Evolutionary conservation across 2,888 invertebrate genomes (phyloP).

Genomic region (Cynaeus angustus): DNA sequence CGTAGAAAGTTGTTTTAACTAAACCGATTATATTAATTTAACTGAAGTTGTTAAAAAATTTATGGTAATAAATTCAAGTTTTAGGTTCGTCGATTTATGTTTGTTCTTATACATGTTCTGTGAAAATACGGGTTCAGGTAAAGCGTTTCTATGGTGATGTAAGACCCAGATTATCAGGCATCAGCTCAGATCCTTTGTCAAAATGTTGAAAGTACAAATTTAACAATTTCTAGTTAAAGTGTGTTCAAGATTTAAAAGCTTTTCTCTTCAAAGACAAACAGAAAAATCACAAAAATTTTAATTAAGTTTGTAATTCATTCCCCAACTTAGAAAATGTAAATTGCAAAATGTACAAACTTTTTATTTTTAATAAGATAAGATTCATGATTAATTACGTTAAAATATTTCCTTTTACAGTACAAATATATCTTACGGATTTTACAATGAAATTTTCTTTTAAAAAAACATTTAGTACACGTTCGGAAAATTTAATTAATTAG

Average conservation of each 20-base stretch:
- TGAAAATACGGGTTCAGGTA: constrained; percentile 23
- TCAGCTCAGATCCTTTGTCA: constrained; percentile 9
- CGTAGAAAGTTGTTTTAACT: too few relatives aligned
- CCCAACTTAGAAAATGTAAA: too few relatives aligned
- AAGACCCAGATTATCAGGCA: constrained; percentile 23
- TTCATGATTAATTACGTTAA: not conserved
- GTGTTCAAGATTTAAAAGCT: not conserved
- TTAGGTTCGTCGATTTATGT: constrained; percentile 5
- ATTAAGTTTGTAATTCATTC: too few relatives aligned
- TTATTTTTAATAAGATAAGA: not conserved
- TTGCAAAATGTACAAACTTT: too few relatives aligned
- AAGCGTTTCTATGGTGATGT: constrained; percentile 37
- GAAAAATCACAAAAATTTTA: too few relatives aligned
- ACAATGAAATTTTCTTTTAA: not conserved
- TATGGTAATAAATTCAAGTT: not conserved
- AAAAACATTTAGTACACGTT: not conserved
- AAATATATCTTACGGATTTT: not conserved
- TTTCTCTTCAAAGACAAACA: too few relatives aligned
- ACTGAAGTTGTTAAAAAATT: too few relatives aligned
- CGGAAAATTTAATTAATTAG: not conserved
- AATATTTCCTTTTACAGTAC: not conserved
- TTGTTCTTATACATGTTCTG: constrained; percentile 16
- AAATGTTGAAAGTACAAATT: constrained; percentile 5
- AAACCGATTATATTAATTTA: too few relatives aligned
- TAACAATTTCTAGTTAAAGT: constrained; percentile 6